A percentile compares a stretch with the other conserved stretches of the same genome.
phyloP scores from a whole-genome alignment of 30 jellyfish, hydroid and myxozoan genomes.

The Cassiopea xamachana region DNA sequence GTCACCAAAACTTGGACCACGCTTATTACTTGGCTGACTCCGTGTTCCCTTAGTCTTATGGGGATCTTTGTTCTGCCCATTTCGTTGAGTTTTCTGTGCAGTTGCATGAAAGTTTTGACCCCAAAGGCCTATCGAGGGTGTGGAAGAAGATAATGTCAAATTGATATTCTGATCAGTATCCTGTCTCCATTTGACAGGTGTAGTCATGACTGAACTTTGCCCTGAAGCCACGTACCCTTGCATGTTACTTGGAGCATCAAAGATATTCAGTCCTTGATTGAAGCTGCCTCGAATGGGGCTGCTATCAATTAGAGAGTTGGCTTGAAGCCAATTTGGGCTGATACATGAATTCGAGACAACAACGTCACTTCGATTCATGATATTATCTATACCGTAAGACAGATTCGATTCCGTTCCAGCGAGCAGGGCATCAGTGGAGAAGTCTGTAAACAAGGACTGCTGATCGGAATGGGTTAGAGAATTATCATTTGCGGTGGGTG shows the following conservation, averaged over 20 bases:
- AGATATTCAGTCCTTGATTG: slow-evolving; percentile 65
- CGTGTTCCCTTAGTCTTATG: slow-evolving; percentile 11
- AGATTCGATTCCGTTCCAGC: slow-evolving; percentile 80
- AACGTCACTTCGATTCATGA: slow-evolving; percentile 79
- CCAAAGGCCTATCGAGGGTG: slow-evolving; percentile 27
- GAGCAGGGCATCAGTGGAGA: slow-evolving; percentile 83
- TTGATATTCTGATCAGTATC: slow-evolving; percentile 34
- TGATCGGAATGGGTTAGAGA: slow-evolving; percentile 69
- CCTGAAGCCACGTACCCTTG: slow-evolving; percentile 38
- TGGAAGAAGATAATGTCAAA: slow-evolving; percentile 1
- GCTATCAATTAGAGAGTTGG: slow-evolving; percentile 68
- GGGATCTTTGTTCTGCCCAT: slow-evolving; percentile 23
- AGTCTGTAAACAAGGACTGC: slow-evolving; percentile 83
- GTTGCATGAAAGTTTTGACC: neutral
- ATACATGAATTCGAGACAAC: slow-evolving; percentile 66
- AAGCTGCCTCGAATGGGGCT: slow-evolving; percentile 94
- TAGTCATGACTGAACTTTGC: slow-evolving; percentile 9
- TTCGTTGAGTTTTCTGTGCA: slow-evolving; percentile 25
- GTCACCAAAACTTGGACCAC: slow-evolving; percentile 84
- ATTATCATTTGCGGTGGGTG: slow-evolving; percentile 23
- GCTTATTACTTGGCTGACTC: slow-evolving; percentile 52
- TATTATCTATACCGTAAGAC: slow-evolving; percentile 91
- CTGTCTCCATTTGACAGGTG: slow-evolving; percentile 71
- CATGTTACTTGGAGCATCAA: slow-evolving; percentile 48
- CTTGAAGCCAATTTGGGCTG: slow-evolving; percentile 80